Percentiles rank a stretch among this genome's conserved stretches.
Conservation (phyloP, 2,797 vertebrate genomes). For the Macroramphosus scolopax region DNA sequence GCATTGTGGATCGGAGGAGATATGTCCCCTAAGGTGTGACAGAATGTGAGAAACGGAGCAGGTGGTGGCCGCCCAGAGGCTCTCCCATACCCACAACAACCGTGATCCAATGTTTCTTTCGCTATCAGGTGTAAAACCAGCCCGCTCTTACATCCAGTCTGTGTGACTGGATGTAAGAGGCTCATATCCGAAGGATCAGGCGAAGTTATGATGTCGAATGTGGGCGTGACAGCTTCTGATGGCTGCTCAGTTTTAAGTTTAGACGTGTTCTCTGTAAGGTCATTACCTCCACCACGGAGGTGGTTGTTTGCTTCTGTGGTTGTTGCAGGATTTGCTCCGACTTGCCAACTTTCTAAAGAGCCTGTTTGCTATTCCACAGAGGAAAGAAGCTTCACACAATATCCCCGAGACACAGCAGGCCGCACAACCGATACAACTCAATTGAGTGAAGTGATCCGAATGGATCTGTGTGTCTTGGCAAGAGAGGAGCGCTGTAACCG, state of each 20-base stretch:
- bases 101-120: conserved; percentile 43
- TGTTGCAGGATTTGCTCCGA: too few relatives aligned
- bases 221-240: too few relatives aligned
- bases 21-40: conserved; percentile 71
- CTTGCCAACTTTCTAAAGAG: too few relatives aligned
- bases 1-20: conserved; percentile 69
- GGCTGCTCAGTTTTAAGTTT: too few relatives aligned
- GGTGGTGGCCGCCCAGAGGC: conserved; percentile 69
- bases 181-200: too few relatives aligned
- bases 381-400: too few relatives aligned
- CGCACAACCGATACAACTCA: conserved; percentile 40
- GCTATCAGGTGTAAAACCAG: conserved; percentile 55
- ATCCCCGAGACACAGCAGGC: background rate
- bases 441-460: conserved; percentile 36
- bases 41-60: conserved; percentile 75
- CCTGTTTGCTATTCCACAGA: too few relatives aligned
- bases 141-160: conserved; percentile 38
- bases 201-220: too few relatives aligned
- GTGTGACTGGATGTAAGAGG: too few relatives aligned
- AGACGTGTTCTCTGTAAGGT: too few relatives aligned
- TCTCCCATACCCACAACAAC: conserved; percentile 38
- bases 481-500: conserved; percentile 53
- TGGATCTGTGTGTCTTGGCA: conserved; percentile 41
- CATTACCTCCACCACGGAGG: too few relatives aligned
- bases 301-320: too few relatives aligned